Conservation (phyloP, 2,888 invertebrate genomes). For the Drosophila cognata region DNA sequence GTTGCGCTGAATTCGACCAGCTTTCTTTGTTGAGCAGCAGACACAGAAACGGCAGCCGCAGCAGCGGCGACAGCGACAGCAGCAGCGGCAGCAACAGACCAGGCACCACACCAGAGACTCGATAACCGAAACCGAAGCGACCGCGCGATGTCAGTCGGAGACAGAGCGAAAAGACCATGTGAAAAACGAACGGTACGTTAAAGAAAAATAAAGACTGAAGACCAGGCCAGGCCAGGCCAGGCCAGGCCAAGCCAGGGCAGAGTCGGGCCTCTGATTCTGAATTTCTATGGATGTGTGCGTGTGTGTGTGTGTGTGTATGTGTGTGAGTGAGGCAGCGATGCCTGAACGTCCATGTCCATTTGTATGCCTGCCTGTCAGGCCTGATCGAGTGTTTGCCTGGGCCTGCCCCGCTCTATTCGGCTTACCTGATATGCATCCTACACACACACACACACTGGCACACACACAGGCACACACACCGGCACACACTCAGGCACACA, state of each 20-base stretch:
- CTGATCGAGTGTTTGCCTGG: conserved; percentile 47
- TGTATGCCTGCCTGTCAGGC: conserved; percentile 55
- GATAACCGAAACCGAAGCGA: conserved; percentile 55
- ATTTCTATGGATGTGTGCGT: conserved; percentile 5
- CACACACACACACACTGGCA: conserved; percentile 4
- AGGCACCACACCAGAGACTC: conserved; percentile 32
- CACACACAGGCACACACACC: not conserved
- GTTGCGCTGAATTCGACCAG: conserved; percentile 80
- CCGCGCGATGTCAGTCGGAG: conserved; percentile 47
- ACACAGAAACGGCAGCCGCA: conserved; percentile 22
- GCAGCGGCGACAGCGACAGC: not conserved
- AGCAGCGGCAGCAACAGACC: not conserved
- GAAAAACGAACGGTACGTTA: conserved; percentile 63
- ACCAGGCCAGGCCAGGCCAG: conserved; percentile 21
- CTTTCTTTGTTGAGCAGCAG: conserved; percentile 82
- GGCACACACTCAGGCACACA: not conserved
- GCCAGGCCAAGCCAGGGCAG: conserved; percentile 28
- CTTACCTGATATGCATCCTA: conserved; percentile 52
- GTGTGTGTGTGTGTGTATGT: conserved; percentile 12
- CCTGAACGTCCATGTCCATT: conserved; percentile 46
- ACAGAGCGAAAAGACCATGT: conserved; percentile 53
- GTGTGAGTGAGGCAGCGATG: conserved; percentile 43
- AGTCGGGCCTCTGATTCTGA: conserved; percentile 36
- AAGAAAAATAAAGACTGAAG: conserved; percentile 53
- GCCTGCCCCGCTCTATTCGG: conserved; percentile 39